These are phyloP conservation scores for Koerneria pararmatus DNA, from an alignment of 2,888 invertebrate species.

Conservation along the genomic window DNA sequence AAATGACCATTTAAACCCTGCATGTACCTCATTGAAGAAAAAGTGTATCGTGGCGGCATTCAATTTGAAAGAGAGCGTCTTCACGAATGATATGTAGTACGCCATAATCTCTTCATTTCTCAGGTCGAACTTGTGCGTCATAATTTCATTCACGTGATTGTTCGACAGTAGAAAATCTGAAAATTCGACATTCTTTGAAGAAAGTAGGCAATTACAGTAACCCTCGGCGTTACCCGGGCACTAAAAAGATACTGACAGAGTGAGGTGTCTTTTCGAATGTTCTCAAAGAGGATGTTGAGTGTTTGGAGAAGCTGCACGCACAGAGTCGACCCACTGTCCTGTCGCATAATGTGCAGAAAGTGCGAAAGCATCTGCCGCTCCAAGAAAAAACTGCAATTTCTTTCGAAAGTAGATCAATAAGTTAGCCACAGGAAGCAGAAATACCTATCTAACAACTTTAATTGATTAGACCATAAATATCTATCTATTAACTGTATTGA, in stretches of 20 bases:
- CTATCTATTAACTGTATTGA: no score
- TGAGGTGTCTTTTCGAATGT: conserved; percentile 96
- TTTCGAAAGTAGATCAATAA: background rate
- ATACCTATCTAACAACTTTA: no score
- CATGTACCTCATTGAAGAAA: conserved; percentile 95
- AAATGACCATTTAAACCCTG: no score
- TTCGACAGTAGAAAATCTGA: conserved; percentile 93
- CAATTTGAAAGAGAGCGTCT: conserved; percentile 87
- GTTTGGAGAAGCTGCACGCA: conserved; percentile 97
- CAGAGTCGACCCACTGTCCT: conserved; percentile 92
- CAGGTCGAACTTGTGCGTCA: conserved; percentile 98
- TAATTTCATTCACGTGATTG: conserved; percentile 98
- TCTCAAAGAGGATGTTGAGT: conserved; percentile 96
- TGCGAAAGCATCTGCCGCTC: conserved; percentile 99
- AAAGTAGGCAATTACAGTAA: no score
- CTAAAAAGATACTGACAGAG: no score
- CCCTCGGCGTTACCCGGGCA: no score
- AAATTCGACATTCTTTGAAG: conserved; percentile 26
- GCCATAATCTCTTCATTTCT: conserved; percentile 80
- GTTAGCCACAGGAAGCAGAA: background rate
- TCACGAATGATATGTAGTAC: background rate
- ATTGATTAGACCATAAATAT: no score
- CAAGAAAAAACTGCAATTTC: conserved; percentile 81
- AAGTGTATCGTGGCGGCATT: conserved; percentile 98
- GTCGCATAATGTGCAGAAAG: conserved; percentile 89